phyloP scores from a whole-genome alignment of 2,797 vertebrate species.

The Typhlichthys subterraneus region DNA sequence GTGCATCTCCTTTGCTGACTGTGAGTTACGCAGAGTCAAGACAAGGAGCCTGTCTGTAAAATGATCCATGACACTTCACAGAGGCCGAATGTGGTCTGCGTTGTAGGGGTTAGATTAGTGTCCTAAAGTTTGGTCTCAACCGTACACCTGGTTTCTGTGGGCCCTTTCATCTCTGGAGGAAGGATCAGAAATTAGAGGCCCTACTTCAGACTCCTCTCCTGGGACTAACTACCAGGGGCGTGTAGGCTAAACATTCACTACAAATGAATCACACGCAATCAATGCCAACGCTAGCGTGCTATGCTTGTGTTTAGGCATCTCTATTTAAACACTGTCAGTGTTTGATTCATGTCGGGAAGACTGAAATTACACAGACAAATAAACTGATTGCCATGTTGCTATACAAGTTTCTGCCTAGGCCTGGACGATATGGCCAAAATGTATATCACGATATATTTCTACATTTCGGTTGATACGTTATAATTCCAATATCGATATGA shows the following conservation, averaged over 20 bases:
- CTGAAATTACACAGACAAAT: neutral
- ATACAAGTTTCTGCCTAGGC: too few relatives aligned
- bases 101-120: slow-evolving; percentile 35
- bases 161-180: slow-evolving; percentile 76
- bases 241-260: slow-evolving; percentile 37
- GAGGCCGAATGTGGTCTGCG: slow-evolving; percentile 10
- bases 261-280: slow-evolving; percentile 45
- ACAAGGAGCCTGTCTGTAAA: slow-evolving; percentile 5
- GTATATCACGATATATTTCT: too few relatives aligned
- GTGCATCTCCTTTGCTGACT: neutral
- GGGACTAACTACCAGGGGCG: slow-evolving; percentile 35
- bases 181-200: slow-evolving; percentile 73
- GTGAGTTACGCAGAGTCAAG: neutral
- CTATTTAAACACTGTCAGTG: neutral
- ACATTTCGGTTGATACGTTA: too few relatives aligned
- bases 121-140: slow-evolving; percentile 48
- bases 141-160: slow-evolving; percentile 70
- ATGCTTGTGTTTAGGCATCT: slow-evolving; percentile 10
- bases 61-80: slow-evolving; percentile 8
- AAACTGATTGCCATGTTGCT: too few relatives aligned
- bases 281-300: slow-evolving; percentile 6
- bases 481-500: too few relatives aligned
- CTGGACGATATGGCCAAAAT: too few relatives aligned
- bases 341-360: slow-evolving; percentile 1
- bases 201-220: slow-evolving; percentile 41